These are phyloP conservation scores for Haliclystus octoradiatus DNA, from an alignment of 30 jellyfish, hydroid and myxozoan species.

Conservation along the genomic window DNA sequence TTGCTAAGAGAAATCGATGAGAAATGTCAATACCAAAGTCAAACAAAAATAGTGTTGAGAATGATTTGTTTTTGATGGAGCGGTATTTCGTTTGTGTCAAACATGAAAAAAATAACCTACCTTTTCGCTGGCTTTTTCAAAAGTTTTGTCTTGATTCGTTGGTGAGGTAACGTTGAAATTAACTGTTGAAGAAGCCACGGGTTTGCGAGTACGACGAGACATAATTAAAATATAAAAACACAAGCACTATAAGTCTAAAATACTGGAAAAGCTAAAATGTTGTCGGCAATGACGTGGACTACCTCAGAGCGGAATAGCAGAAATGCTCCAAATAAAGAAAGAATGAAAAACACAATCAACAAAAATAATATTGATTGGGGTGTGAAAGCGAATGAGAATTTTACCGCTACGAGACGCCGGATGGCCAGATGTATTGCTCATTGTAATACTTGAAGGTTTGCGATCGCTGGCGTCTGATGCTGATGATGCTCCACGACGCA, in stretches of 20 bases:
- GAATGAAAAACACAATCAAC: neutral
- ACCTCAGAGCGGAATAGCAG: no score
- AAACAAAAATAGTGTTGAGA: no score
- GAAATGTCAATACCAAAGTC: no score
- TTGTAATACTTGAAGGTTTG: neutral
- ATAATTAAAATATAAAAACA: no score
- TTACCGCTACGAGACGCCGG: slow-evolving; percentile 4
- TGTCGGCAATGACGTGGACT: neutral
- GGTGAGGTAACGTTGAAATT: neutral
- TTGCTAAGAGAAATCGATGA: no score
- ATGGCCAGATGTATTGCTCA: neutral
- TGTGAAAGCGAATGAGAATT: neutral
- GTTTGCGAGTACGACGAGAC: slow-evolving; percentile 3
- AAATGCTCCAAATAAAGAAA: neutral
- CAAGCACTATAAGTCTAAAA: no score
- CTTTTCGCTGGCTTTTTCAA: no score
- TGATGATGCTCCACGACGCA: neutral
- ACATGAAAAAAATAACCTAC: no score
- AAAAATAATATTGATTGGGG: slow-evolving; percentile 1
- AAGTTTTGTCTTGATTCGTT: neutral
- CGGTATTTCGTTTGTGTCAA: no score
- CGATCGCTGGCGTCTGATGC: slow-evolving; percentile 2
- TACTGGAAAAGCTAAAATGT: neutral
- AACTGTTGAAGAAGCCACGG: neutral
- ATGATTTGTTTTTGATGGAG: no score